Evolutionary conservation across 1,140 invertebrate species (phyloP).

Genomic region (Ooceraea biroi): DNA sequence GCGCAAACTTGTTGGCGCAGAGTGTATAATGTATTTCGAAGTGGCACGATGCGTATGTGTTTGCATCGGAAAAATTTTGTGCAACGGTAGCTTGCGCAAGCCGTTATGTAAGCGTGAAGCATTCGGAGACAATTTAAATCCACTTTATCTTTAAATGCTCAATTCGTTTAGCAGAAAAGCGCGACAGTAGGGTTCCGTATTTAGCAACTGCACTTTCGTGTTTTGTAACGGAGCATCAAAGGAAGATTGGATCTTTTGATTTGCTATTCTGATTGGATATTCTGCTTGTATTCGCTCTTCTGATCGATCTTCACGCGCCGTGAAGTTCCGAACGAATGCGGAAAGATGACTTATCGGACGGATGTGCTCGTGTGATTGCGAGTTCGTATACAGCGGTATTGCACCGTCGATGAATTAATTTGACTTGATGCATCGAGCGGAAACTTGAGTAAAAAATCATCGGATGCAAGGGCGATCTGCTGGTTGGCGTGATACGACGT

Average conservation of each 20-base stretch:
- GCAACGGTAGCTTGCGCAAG: conserved; percentile 38
- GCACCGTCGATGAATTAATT: too few species aligned
- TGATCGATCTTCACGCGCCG: too few species aligned
- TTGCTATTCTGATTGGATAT: too few species aligned
- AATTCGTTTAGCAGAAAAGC: background rate
- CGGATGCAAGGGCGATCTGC: too few species aligned
- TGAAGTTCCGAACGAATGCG: too few species aligned
- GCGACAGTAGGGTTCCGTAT: background rate
- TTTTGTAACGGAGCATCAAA: background rate
- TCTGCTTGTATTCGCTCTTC: too few species aligned
- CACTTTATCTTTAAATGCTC: background rate
- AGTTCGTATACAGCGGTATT: too few species aligned
- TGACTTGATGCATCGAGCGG: too few species aligned
- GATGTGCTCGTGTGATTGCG: too few species aligned
- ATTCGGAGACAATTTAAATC: conserved; percentile 6
- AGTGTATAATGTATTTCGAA: conserved; percentile 29
- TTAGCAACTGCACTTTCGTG: background rate
- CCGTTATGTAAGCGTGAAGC: background rate
- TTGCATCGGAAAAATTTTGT: conserved; percentile 49
- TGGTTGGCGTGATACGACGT: background rate
- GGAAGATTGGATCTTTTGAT: too few species aligned
- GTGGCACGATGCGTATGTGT: conserved; percentile 30
- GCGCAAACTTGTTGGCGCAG: conserved; percentile 36
- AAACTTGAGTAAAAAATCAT: background rate
- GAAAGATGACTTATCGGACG: too few species aligned